phyloP scores from a whole-genome alignment of 2,888 invertebrate genomes.

The Cacoxenus indagator region DNA sequence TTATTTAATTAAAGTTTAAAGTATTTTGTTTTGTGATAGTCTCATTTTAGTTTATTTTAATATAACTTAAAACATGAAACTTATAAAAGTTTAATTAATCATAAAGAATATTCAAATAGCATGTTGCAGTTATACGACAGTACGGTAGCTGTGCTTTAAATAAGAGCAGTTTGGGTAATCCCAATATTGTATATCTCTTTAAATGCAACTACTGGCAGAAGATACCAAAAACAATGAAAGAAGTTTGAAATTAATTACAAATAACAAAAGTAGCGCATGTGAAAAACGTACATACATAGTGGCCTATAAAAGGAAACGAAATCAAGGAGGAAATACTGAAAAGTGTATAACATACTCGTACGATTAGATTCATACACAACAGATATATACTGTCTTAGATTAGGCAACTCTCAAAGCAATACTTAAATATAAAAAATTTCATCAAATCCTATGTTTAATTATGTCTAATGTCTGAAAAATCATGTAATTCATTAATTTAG shows the following conservation, averaged over 20 bases:
- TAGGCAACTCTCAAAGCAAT: constrained; percentile 9
- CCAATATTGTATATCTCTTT: background rate
- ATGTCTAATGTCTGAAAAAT: background rate
- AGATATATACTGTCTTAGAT: constrained; percentile 24
- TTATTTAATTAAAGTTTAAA: constrained; percentile 44
- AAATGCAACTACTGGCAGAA: background rate
- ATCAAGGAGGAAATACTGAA: constrained; percentile 19
- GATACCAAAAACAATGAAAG: background rate
- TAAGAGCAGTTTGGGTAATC: too few species aligned
- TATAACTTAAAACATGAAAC: constrained; percentile 24
- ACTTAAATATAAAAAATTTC: background rate
- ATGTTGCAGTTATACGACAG: background rate
- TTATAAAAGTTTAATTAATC: constrained; percentile 9
- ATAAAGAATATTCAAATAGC: background rate
- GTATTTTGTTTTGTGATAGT: constrained; percentile 62
- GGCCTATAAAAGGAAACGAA: constrained; percentile 12
- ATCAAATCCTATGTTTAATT: constrained; percentile 15
- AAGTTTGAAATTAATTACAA: constrained; percentile 27
- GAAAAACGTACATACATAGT: constrained; percentile 11
- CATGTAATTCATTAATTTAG: background rate
- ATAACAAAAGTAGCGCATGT: constrained; percentile 27
- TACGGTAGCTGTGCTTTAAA: background rate
- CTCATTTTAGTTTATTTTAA: constrained; percentile 54
- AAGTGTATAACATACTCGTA: background rate
- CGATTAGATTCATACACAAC: constrained; percentile 16